Evolutionary conservation across 2,113 vertebrate genomes (phyloP).

Genomic region (Cathartes aura): DNA sequence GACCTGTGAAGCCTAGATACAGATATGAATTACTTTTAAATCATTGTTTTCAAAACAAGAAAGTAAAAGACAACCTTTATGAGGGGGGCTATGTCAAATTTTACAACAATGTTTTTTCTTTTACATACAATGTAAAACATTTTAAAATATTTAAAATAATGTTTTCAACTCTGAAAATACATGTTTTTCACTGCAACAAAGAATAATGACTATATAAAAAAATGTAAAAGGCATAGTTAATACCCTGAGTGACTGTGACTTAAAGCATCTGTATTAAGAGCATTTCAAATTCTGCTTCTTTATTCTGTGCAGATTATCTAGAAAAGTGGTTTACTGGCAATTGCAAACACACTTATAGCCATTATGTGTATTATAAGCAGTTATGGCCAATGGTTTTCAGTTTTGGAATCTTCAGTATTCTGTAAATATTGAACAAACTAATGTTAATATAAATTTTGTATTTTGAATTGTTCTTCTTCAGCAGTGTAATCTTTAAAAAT

Average conservation of each 20-base stretch:
- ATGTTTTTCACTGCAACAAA: background rate
- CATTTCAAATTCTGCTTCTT: background rate
- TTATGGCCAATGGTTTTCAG: background rate
- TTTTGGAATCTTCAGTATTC: background rate
- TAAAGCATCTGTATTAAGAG: background rate
- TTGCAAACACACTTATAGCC: background rate
- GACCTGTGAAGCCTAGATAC: background rate
- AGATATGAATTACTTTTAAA: background rate
- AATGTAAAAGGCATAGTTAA: background rate
- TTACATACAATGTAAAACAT: background rate
- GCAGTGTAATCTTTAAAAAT: conserved; percentile 51
- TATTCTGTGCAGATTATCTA: background rate
- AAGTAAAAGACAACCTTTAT: background rate
- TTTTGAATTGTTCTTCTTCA: conserved; percentile 36
- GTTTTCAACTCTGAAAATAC: background rate
- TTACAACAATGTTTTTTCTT: background rate
- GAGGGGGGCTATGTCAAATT: background rate
- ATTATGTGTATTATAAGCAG: background rate
- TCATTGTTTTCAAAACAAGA: background rate
- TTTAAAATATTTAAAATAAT: background rate
- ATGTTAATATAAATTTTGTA: background rate
- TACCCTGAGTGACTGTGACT: background rate
- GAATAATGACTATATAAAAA: background rate
- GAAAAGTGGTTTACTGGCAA: background rate
- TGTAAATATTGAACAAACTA: conserved; percentile 28